These are phyloP conservation scores for Struthio camelus DNA, from an alignment of 2,113 vertebrate species.

Conservation along the genomic window DNA sequence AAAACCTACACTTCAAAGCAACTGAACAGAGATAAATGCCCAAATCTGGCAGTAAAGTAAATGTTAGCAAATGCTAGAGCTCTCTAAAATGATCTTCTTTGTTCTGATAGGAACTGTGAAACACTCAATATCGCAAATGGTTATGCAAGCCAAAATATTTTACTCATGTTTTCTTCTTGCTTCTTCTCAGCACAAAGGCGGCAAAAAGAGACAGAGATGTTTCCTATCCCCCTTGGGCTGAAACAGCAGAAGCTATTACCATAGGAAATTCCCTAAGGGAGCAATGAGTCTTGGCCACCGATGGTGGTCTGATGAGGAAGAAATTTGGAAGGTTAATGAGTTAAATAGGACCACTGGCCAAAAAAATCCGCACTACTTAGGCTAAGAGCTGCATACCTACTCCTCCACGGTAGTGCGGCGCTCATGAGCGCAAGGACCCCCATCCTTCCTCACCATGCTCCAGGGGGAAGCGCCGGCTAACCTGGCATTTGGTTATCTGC, in stretches of 20 bases:
- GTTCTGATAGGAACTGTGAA: background rate
- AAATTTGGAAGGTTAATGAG: background rate
- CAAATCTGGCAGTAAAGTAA: background rate
- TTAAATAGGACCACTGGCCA: background rate
- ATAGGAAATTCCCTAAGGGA: background rate
- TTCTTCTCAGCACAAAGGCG: background rate
- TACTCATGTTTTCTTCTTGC: background rate
- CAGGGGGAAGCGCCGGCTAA: background rate
- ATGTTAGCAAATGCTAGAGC: background rate
- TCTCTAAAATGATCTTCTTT: background rate
- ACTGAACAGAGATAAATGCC: background rate
- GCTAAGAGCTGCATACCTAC: background rate
- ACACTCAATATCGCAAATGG: accelerated
- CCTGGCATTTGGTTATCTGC: background rate
- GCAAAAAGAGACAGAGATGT: background rate
- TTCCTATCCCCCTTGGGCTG: background rate
- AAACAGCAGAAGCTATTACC: background rate
- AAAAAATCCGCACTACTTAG: background rate
- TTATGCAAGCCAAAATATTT: background rate
- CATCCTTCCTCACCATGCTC: background rate
- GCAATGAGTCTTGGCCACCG: background rate
- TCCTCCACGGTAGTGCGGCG: background rate
- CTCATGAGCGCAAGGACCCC: background rate
- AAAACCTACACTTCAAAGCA: background rate
- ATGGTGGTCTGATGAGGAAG: background rate